Base-by-base conservation (phyloP, 2,888 invertebrate genomes). In the Tetragonisca angustula region DNA sequence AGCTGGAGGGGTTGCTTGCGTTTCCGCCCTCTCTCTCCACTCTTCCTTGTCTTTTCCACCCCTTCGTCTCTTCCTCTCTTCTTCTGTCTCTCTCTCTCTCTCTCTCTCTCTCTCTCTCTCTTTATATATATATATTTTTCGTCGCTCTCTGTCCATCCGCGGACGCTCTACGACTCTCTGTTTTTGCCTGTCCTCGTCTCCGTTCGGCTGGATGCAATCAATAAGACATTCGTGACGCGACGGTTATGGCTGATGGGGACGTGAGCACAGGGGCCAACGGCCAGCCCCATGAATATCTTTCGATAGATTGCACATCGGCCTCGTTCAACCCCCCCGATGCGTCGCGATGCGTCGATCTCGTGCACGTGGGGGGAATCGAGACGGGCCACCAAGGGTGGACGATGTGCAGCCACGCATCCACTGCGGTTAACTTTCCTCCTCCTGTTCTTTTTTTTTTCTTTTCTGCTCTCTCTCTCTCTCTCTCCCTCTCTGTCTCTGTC, bases 181-280 rank as follows among this genome's bases (percentile, higher is more conserved):
- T 86, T 85, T 86, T 89, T 86, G 88, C 88, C 81, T 72, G 86
- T 81, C 84, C 85, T 86, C 83, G 72, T 88, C 89, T 90, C 88
- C 84, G 82, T 84, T 80, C 82, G 75, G 73, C 81, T 84, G 87
- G 88, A 90, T 90, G 92, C 92, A 94, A 94, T 94, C 94, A 94
- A 94, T 94, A 94, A 94, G 94, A 94, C 94, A 94, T 94, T 93
- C 93, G 94, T 93, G 94, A 94, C 94, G 94, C 92, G 93, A 92
- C 92, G 92, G 93, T 93, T 93, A 93, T 93, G 91, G 92, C 91
- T 93, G 93, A 93, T 91, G 91, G 92, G 92, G 89, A 90, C 82
- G 89, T 85, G 90, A 89, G 91, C 87, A 89, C 88, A 85, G 89
- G 90, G 90, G 91, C 91, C 91, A 91, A 89, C 91, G 92, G 92